Evolutionary conservation across 2,113 vertebrate species (phyloP).

Genomic region (Galemys pyrenaicus): DNA sequence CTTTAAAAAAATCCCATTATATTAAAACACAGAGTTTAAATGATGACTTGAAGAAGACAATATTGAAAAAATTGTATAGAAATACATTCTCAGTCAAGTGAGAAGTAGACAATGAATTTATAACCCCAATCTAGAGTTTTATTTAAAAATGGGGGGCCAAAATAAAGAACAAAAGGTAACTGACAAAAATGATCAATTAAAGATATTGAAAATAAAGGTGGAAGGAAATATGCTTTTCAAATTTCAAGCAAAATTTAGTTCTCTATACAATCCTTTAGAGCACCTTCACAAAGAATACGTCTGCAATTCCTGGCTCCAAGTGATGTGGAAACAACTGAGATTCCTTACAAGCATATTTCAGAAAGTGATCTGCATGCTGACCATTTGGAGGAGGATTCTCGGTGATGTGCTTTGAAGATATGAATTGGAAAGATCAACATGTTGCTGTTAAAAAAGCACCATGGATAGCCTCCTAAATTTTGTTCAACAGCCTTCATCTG

Average conservation of each 20-base stretch:
- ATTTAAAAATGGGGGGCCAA: neutral
- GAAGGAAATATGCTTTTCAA: constrained; percentile 15
- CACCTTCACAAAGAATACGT: neutral
- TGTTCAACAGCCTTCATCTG: neutral
- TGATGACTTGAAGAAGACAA: neutral
- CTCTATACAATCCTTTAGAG: neutral
- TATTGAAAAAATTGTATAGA: constrained; percentile 60
- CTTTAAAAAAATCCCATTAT: neutral
- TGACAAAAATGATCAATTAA: constrained; percentile 58
- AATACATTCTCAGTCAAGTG: constrained; percentile 44
- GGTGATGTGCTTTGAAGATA: neutral
- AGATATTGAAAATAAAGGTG: constrained; percentile 37
- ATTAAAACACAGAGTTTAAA: constrained; percentile 53
- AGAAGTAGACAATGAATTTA: constrained; percentile 61
- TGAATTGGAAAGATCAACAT: neutral
- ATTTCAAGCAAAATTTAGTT: constrained; percentile 49
- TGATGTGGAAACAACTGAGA: neutral
- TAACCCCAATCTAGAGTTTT: neutral
- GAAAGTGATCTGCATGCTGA: neutral
- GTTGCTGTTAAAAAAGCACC: neutral
- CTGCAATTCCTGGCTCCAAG: neutral
- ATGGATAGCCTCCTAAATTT: neutral
- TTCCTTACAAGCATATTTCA: neutral
- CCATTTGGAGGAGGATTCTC: neutral
- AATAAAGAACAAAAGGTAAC: constrained; percentile 49